These are phyloP conservation scores for Heliocidaris tuberculata DNA, from an alignment of 35 echinoderm and acorn worm species.

Conservation along the genomic window DNA sequence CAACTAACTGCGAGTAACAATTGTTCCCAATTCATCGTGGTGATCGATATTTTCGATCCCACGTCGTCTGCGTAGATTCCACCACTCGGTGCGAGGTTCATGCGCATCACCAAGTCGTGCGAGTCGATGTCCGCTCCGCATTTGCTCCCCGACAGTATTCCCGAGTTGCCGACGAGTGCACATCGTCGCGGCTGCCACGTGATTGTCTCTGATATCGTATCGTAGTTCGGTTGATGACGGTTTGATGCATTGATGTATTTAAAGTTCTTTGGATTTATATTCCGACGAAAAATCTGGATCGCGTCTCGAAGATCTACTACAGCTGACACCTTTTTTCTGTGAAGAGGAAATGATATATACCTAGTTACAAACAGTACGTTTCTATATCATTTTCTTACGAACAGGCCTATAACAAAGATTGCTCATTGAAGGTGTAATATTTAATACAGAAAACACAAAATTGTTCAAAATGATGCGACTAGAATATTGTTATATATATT, in stretches of 20 bases:
- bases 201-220: neutral
- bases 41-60: neutral
- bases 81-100: conserved; percentile 51
- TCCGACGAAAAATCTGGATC: neutral
- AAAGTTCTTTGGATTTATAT: neutral
- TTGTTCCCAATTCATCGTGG: neutral
- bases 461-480: no score
- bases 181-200: conserved; percentile 14
- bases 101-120: conserved; percentile 58
- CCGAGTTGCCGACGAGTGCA: conserved; percentile 57
- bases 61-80: conserved; percentile 48
- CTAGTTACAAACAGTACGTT: neutral
- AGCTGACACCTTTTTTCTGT: conserved; percentile 14
- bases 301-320: neutral
- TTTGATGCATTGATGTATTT: neutral
- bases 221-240: no score
- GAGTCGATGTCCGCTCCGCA: conserved; percentile 52
- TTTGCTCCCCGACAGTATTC: conserved; percentile 40
- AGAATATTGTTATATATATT: no score
- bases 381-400: no score
- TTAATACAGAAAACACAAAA: no score
- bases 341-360: neutral
- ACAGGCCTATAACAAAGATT: neutral
- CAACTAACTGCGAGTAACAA: neutral
- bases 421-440: neutral